phyloP scores from a whole-genome alignment of 1,140 invertebrate genomes.

The Cryptotermes secundus region DNA sequence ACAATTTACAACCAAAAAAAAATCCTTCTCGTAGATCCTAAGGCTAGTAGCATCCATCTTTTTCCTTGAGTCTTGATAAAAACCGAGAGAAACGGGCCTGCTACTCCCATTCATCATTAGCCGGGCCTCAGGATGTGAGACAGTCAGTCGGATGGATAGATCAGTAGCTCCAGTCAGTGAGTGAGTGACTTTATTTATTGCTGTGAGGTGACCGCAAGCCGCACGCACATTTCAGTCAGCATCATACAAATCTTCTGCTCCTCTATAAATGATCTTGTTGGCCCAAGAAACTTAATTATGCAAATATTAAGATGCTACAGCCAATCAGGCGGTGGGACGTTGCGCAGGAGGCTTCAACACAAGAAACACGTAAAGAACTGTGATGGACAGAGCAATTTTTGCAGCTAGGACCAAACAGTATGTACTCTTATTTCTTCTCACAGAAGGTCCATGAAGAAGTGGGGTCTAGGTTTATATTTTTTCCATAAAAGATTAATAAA shows the following conservation, averaged over 20 bases:
- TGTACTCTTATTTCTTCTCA: background rate
- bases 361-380: background rate
- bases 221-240: background rate
- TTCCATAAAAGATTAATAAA: too few species aligned
- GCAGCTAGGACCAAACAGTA: background rate
- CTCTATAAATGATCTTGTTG: background rate
- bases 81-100: background rate
- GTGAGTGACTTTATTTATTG: slow-evolving; percentile 1
- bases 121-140: background rate
- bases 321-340: too few species aligned
- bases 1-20: background rate
- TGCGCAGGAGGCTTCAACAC: background rate
- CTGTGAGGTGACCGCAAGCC: background rate
- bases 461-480: too few species aligned
- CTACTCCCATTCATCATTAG: background rate
- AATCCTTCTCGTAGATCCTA: background rate
- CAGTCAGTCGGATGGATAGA: background rate
- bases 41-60: background rate
- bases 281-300: background rate
- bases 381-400: background rate
- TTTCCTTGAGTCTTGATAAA: background rate
- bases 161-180: background rate
- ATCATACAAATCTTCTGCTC: background rate
- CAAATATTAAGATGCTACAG: background rate
- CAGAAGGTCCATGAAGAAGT: too few species aligned